phyloP scores from a whole-genome alignment of 2,888 invertebrate genomes.

The Apotomis betuletana region DNA sequence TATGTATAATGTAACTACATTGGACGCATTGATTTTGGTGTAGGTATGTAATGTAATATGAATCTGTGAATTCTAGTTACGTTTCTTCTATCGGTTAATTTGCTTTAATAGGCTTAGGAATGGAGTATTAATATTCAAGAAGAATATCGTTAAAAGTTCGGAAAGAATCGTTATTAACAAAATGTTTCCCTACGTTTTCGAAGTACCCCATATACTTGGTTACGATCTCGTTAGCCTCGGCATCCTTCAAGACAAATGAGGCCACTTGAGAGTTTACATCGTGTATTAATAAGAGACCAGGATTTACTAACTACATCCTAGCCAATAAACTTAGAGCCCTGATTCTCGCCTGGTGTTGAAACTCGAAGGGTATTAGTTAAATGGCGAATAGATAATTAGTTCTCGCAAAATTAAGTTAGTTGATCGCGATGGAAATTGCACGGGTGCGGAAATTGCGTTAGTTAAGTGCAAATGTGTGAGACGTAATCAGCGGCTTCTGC shows the following conservation, averaged over 20 bases:
- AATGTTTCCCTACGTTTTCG: slow-evolving; percentile 18
- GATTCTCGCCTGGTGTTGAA: slow-evolving; percentile 8
- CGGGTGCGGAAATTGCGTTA: slow-evolving; percentile 40
- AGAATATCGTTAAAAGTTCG: slow-evolving; percentile 15
- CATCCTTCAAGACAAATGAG: slow-evolving; percentile 47
- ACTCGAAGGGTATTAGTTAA: slow-evolving; percentile 36
- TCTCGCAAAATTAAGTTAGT: slow-evolving; percentile 54
- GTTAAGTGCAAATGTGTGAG: slow-evolving; percentile 32
- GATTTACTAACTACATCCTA: slow-evolving; percentile 38
- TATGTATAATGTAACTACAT: no score
- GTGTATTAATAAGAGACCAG: slow-evolving; percentile 53
- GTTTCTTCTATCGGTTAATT: neutral
- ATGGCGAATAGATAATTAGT: slow-evolving; percentile 53
- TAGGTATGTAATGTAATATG: no score
- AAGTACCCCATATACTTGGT: slow-evolving; percentile 46
- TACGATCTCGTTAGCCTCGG: slow-evolving; percentile 50
- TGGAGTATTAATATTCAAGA: neutral
- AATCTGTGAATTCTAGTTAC: neutral
- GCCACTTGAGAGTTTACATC: slow-evolving; percentile 53
- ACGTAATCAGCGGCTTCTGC: slow-evolving; percentile 23
- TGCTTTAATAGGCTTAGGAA: slow-evolving; percentile 3
- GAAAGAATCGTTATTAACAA: slow-evolving; percentile 12
- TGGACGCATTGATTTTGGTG: no score
- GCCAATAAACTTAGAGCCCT: slow-evolving; percentile 27
- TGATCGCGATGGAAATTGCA: slow-evolving; percentile 49